These are phyloP conservation scores for Scaptomyza caliginosa DNA, from an alignment of 2,888 invertebrate genomes.

Conservation along the genomic window DNA sequence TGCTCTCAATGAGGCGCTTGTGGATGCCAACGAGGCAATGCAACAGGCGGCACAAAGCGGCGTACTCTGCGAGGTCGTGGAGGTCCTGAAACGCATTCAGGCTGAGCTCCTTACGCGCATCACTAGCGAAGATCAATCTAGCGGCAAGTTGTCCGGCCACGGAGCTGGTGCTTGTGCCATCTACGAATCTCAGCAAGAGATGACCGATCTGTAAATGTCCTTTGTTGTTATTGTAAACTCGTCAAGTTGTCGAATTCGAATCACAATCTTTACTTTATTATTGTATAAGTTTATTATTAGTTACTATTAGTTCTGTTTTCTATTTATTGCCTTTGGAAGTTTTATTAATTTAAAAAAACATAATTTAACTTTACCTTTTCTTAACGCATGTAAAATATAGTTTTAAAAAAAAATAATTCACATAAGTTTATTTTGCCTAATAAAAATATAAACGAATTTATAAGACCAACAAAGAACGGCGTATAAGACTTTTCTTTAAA, in stretches of 20 bases:
- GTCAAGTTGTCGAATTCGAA: constrained; percentile 44
- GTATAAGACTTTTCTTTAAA: background rate
- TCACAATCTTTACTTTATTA: constrained; percentile 38
- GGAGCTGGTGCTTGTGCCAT: constrained; percentile 37
- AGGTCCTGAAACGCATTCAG: constrained; percentile 82
- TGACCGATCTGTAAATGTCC: constrained; percentile 81
- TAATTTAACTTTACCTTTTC: constrained; percentile 36
- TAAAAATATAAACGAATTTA: constrained; percentile 42
- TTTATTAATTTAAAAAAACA: constrained; percentile 48
- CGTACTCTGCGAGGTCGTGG: constrained; percentile 80
- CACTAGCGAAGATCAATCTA: constrained; percentile 65
- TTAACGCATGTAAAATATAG: constrained; percentile 65
- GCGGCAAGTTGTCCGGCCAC: constrained; percentile 25
- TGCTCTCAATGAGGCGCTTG: constrained; percentile 90
- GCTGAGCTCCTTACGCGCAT: constrained; percentile 81
- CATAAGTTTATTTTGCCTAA: constrained; percentile 27
- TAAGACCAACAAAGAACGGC: constrained; percentile 23
- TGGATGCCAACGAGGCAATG: constrained; percentile 92
- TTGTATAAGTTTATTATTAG: constrained; percentile 15
- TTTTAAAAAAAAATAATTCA: constrained; percentile 20
- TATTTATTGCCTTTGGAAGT: constrained; percentile 52
- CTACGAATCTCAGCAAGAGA: constrained; percentile 81
- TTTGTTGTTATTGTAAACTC: constrained; percentile 40
- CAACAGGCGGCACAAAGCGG: constrained; percentile 82
- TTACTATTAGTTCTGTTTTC: constrained; percentile 48